Conservation (phyloP, 2,888 invertebrate species). For the Drosophila pseudotakahashii region DNA sequence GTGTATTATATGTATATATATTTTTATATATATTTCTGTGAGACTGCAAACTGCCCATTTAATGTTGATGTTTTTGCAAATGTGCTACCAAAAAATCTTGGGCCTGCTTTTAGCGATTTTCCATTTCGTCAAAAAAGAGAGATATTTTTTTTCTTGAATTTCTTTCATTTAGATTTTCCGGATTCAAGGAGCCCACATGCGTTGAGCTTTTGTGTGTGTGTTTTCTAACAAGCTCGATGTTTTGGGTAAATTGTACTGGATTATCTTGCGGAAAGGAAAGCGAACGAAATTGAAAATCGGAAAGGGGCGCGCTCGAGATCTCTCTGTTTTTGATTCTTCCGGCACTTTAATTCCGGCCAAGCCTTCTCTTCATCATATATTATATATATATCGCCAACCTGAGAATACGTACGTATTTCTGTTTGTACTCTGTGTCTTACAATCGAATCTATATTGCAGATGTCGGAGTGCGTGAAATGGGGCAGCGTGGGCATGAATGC, state of each 20-base stretch:
- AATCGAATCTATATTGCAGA: conserved; percentile 85
- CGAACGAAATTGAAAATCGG: background rate
- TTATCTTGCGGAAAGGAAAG: conserved; percentile 2
- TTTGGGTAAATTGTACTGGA: background rate
- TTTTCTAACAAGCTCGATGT: background rate
- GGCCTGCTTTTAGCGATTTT: background rate
- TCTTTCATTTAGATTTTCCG: conserved; percentile 8
- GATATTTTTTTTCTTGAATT: background rate
- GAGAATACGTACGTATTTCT: conserved; percentile 31
- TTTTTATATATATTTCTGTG: background rate
- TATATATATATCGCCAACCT: conserved; percentile 5
- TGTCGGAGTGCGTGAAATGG: conserved; percentile 90
- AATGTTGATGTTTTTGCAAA: background rate
- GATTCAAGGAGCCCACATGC: background rate
- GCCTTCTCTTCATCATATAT: background rate
- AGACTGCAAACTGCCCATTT: conserved; percentile 10
- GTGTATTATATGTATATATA: background rate
- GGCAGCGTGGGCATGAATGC: conserved; percentile 89
- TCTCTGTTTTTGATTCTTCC: background rate
- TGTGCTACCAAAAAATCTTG: background rate
- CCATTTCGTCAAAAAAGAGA: conserved; percentile 1
- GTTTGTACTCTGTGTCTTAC: conserved; percentile 57
- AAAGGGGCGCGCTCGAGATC: background rate
- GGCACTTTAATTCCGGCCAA: conserved; percentile 3
- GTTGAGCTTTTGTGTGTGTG: background rate